These are phyloP conservation scores for Mylabris sibirica DNA, from an alignment of 2,888 invertebrate species.

Conservation along the genomic window DNA sequence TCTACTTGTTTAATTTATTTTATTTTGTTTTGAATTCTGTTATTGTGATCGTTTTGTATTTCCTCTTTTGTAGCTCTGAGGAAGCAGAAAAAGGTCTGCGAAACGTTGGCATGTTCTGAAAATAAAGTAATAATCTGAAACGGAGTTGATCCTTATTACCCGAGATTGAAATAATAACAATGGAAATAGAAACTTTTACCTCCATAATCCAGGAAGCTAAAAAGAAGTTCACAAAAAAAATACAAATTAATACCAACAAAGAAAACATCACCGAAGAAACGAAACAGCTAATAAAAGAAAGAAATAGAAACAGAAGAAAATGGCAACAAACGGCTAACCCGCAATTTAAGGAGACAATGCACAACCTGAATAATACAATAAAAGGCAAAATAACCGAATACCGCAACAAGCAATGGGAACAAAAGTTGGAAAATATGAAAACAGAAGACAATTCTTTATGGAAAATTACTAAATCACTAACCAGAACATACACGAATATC, in stretches of 20 bases:
- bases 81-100: no score
- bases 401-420: background rate
- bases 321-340: slow-evolving; percentile 18
- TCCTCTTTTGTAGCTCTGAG: no score
- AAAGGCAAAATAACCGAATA: background rate
- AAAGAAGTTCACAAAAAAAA: background rate
- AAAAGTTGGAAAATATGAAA: slow-evolving; percentile 17
- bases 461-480: slow-evolving; percentile 26
- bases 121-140: no score
- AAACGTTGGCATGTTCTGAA: no score
- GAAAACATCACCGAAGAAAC: slow-evolving; percentile 1
- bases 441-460: slow-evolving; percentile 31
- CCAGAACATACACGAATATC: background rate
- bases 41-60: no score
- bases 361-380: background rate
- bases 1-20: no score
- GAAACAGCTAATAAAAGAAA: slow-evolving; percentile 23
- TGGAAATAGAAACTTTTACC: no score
- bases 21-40: no score
- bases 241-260: background rate
- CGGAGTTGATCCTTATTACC: no score
- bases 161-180: no score
- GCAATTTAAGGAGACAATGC: background rate
- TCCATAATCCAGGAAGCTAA: background rate
- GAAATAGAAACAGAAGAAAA: slow-evolving; percentile 23